These are phyloP conservation scores for Epinephelus fuscoguttatus DNA, from an alignment of 2,113 vertebrate species.

Conservation along the genomic window DNA sequence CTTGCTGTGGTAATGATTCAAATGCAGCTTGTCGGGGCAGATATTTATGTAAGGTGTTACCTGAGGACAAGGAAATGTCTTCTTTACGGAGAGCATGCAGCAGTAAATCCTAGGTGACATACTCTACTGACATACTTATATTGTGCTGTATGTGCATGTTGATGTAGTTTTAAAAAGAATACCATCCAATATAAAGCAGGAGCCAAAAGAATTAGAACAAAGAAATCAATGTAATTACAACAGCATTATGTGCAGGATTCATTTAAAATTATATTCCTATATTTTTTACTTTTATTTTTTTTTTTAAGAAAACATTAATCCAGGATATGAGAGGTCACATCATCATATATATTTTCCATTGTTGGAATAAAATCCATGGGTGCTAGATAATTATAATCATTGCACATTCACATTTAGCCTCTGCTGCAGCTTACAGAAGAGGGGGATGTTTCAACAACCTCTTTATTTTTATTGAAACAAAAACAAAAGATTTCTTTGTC, in stretches of 20 bases:
- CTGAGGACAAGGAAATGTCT: constrained; percentile 32
- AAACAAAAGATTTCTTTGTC: constrained; percentile 26
- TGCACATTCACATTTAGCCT: constrained; percentile 2
- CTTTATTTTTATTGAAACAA: neutral
- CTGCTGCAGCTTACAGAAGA: constrained; percentile 8
- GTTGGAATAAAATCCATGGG: neutral
- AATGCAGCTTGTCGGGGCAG: constrained; percentile 24
- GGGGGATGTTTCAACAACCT: neutral
- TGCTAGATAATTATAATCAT: constrained; percentile 31
- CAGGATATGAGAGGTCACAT: neutral
- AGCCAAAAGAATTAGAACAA: neutral
- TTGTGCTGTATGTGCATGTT: constrained; percentile 1
- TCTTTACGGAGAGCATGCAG: neutral
- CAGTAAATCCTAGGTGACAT: neutral
- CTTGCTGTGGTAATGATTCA: constrained; percentile 24
- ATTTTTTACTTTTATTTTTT: no score
- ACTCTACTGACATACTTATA: no score
- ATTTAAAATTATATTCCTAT: neutral
- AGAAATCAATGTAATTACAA: no score
- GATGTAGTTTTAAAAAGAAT: neutral
- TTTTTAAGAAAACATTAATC: neutral
- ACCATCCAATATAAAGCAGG: neutral
- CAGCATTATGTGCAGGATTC: neutral
- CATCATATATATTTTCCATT: neutral
- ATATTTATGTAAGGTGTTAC: constrained; percentile 32